Evolutionary conservation across 92 coral and sea anemone genomes (phyloP).

Genomic region (Plumapathes pennacea): DNA sequence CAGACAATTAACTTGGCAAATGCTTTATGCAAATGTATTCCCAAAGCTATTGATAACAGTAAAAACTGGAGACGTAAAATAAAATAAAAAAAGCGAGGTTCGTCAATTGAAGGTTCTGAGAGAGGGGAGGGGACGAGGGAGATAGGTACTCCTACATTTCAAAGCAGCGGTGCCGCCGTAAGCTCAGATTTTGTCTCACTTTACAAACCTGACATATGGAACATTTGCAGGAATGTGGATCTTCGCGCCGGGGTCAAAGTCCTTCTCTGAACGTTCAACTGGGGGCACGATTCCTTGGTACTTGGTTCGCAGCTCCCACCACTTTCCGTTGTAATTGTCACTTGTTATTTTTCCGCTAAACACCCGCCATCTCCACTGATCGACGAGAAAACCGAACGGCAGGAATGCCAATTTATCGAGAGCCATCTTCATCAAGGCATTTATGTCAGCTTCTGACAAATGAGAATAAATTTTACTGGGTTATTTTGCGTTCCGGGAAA

Average conservation of each 20-base stretch:
- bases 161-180: no score
- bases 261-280: conserved; percentile 55
- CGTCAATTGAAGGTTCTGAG: no score
- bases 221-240: conserved; percentile 77
- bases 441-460: conserved; percentile 37
- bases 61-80: no score
- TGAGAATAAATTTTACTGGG: neutral
- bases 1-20: no score
- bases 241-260: conserved; percentile 95
- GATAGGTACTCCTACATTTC: no score
- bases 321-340: conserved; percentile 51
- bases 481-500: no score
- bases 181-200: no score
- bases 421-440: conserved; percentile 54
- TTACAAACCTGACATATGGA: conserved; percentile 80
- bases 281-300: conserved; percentile 93
- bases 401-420: conserved; percentile 41
- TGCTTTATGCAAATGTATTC: no score
- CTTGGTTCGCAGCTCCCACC: conserved; percentile 88
- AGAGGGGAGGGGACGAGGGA: no score
- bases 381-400: conserved; percentile 65
- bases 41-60: no score
- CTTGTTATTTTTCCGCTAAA: conserved; percentile 54
- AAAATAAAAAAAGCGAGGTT: no score
- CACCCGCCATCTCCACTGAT: conserved; percentile 79